Percentiles rank a stretch among this genome's conserved stretches.
These are phyloP conservation scores for Chelonia mydas DNA, from an alignment of 2,797 vertebrate genomes.

Conservation along the genomic window DNA sequence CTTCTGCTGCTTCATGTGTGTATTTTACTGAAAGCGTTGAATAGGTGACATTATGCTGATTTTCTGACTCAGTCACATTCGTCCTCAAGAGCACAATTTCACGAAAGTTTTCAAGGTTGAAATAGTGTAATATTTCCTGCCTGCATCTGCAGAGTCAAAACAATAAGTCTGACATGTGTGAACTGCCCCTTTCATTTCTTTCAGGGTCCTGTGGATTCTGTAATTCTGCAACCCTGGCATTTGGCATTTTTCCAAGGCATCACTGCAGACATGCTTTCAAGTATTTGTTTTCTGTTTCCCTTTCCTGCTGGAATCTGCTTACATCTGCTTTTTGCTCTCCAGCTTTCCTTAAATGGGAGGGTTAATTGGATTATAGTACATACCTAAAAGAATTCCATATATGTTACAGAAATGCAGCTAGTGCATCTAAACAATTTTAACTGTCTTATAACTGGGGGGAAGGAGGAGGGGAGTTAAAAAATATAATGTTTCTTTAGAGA, in stretches of 20 bases:
- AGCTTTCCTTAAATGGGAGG: background rate
- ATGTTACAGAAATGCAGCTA: conserved; percentile 10
- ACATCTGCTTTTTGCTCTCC: background rate
- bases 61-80: conserved; percentile 17
- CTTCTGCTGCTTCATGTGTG: conserved; percentile 14
- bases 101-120: background rate
- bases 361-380: background rate
- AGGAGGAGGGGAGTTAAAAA: background rate
- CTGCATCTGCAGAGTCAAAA: background rate
- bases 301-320: background rate
- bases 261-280: background rate
- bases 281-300: background rate
- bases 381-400: background rate
- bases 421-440: background rate
- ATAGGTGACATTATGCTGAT: conserved; percentile 43
- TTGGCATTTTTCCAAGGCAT: background rate
- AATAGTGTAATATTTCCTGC: background rate
- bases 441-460: background rate
- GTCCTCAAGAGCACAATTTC: conserved; percentile 26
- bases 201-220: background rate
- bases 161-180: background rate
- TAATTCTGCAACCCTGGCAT: background rate
- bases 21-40: conserved; percentile 37
- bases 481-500: background rate
- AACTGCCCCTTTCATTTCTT: background rate